These are phyloP conservation scores for Buteo buteo DNA, from an alignment of 2,113 vertebrate genomes.

Conservation along the genomic window DNA sequence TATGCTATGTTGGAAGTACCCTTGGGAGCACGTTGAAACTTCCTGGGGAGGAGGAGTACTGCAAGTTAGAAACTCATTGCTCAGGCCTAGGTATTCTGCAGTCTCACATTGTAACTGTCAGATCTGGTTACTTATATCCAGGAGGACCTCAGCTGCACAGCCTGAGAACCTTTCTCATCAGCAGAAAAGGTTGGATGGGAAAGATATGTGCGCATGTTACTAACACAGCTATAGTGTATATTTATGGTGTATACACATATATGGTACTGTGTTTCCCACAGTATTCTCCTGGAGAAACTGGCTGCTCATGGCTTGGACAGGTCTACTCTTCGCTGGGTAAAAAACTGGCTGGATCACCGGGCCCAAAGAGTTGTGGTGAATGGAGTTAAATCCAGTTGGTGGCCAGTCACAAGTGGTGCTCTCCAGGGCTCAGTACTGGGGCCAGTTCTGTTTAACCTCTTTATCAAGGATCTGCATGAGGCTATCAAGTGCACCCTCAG, in stretches of 20 bases:
- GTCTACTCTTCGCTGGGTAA: neutral
- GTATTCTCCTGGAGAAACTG: too few relatives aligned
- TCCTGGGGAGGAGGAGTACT: neutral
- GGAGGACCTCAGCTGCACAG: neutral
- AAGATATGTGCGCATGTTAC: neutral
- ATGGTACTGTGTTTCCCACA: neutral
- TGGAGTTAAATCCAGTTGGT: too few relatives aligned
- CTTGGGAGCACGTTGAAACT: neutral
- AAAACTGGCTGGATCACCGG: neutral
- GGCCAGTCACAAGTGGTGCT: too few relatives aligned
- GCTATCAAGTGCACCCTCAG: too few relatives aligned
- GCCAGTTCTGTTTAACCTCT: too few relatives aligned
- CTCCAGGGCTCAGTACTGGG: too few relatives aligned
- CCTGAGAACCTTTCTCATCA: neutral
- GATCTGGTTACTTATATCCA: neutral
- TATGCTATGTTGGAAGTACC: neutral
- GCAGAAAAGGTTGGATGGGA: neutral
- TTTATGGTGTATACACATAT: neutral
- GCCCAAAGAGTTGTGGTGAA: too few relatives aligned
- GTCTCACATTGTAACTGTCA: neutral
- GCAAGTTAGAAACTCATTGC: neutral
- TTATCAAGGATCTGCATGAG: too few relatives aligned
- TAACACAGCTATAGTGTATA: neutral
- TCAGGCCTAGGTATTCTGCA: neutral
- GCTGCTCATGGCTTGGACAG: too few relatives aligned